Evolutionary conservation across 2,797 vertebrate species (phyloP).

Genomic region (Apogon hyalosoma): DNA sequence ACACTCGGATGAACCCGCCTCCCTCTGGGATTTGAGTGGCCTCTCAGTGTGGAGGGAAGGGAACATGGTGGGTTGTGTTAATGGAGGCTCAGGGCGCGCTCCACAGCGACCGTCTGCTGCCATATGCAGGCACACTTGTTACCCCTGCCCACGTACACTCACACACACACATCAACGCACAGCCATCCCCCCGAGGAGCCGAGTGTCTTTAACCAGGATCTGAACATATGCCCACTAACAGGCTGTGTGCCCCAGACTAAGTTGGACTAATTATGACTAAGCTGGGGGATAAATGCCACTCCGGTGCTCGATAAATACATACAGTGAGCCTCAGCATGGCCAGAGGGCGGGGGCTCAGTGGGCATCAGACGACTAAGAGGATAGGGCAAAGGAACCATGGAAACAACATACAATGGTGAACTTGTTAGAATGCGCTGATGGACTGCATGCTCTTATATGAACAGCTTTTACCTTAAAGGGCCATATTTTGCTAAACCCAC

Average conservation of each 20-base stretch:
- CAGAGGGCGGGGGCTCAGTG: constrained; percentile 5
- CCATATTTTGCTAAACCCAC: no score
- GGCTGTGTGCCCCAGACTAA: constrained; percentile 64
- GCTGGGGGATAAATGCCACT: constrained; percentile 75
- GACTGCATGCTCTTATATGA: no score
- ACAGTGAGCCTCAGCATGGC: constrained; percentile 30
- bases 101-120: constrained; percentile 61
- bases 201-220: constrained; percentile 72
- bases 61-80: constrained; percentile 66
- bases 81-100: constrained; percentile 60
- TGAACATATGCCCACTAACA: constrained; percentile 77
- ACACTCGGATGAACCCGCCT: constrained; percentile 53
- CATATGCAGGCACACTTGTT: constrained; percentile 63
- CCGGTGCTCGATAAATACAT: constrained; percentile 56
- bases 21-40: constrained; percentile 53
- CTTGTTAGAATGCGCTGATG: no score
- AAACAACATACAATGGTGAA: background rate
- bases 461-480: no score
- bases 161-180: constrained; percentile 36
- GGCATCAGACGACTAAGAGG: background rate
- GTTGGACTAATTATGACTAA: constrained; percentile 78
- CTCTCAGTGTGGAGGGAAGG: constrained; percentile 50
- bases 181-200: constrained; percentile 58
- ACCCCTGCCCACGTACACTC: constrained; percentile 29
- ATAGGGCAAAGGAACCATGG: background rate